A percentile compares a stretch with the other conserved stretches of the same genome.
phyloP scores from a whole-genome alignment of 92 coral and sea anemone species.

The Palythoa heliodiscus region DNA sequence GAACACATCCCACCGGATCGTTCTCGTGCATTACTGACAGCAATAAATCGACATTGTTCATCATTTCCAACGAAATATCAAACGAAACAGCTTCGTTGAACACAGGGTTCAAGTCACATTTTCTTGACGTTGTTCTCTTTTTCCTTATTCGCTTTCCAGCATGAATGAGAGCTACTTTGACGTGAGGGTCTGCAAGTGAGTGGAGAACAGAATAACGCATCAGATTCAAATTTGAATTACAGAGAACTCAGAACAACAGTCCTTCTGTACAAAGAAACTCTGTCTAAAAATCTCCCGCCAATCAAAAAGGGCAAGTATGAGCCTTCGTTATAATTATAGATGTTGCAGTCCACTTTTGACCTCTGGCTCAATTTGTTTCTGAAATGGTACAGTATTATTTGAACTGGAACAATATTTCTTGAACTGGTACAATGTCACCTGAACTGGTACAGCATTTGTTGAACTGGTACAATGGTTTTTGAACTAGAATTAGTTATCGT shows the following conservation, averaged over 20 bases:
- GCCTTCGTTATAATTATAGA: no score
- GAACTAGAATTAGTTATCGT: no score
- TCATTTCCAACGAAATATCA: conserved; percentile 73
- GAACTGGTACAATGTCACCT: no score
- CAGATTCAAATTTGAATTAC: neutral
- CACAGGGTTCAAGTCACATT: conserved; percentile 83
- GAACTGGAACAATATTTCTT: no score
- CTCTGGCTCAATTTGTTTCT: no score
- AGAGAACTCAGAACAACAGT: neutral
- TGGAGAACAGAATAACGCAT: neutral
- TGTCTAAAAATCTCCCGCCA: no score
- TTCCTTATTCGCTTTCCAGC: conserved; percentile 84
- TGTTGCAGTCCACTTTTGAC: no score
- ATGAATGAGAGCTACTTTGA: conserved; percentile 75
- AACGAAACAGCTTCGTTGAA: conserved; percentile 93
- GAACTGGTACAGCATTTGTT: no score
- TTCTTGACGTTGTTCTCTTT: conserved; percentile 86
- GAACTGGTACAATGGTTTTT: no score
- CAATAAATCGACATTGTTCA: conserved; percentile 75
- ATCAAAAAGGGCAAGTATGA: no score
- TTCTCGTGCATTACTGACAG: conserved; percentile 94
- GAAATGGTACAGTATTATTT: no score
- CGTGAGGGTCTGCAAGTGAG: conserved; percentile 73
- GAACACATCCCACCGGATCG: conserved; percentile 84
- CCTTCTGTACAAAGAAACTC: no score